Percentiles rank a stretch among this genome's conserved stretches.
These are phyloP conservation scores for Corydoras sp. DNA, from an alignment of 2,113 vertebrate species.

Conservation along the genomic window DNA sequence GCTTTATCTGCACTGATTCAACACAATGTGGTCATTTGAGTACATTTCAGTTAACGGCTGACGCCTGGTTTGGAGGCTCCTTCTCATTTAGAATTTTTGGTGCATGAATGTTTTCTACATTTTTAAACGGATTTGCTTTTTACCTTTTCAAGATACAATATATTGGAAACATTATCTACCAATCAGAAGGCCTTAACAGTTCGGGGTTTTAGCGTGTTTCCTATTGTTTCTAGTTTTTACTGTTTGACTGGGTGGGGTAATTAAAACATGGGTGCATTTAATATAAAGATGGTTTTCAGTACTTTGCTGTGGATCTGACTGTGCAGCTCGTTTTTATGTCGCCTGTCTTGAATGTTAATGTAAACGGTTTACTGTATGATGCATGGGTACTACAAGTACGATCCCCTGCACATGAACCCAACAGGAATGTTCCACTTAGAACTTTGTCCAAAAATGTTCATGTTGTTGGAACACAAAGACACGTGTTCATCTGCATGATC, in stretches of 20 bases:
- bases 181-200: conserved; percentile 34
- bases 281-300: background rate
- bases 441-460: too few species aligned
- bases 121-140: background rate
- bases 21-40: background rate
- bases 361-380: too few species aligned
- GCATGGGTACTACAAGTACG: too few species aligned
- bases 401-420: too few species aligned
- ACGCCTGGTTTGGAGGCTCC: background rate
- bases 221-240: background rate
- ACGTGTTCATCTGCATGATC: background rate
- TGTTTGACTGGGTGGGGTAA: conserved; percentile 14
- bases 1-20: too few species aligned
- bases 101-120: conserved; percentile 14
- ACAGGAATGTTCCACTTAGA: too few species aligned
- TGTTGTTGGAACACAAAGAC: too few species aligned
- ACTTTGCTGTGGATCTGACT: background rate
- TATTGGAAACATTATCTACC: conserved; percentile 5
- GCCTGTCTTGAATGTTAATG: background rate
- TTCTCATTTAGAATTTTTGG: background rate
- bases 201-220: background rate
- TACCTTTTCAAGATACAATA: background rate
- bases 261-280: background rate
- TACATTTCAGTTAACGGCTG: conserved; percentile 7
- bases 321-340: background rate